These are phyloP conservation scores for Gavialis gangeticus DNA, from an alignment of 2,113 vertebrate genomes.

Conservation along the genomic window DNA sequence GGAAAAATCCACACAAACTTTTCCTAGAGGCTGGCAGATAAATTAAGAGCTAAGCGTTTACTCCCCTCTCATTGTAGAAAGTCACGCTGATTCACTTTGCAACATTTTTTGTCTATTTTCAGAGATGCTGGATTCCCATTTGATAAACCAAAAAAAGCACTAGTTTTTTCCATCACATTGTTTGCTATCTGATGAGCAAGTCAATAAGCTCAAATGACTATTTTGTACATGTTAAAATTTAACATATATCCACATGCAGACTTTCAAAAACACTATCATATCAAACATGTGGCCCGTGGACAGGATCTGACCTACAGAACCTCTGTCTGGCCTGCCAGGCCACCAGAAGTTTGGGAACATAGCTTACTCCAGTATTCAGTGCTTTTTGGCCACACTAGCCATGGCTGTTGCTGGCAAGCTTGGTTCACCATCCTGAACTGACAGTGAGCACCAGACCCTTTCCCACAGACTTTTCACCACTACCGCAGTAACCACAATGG, in stretches of 20 bases:
- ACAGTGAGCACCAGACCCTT: no score
- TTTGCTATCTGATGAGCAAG: background rate
- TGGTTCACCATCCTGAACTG: no score
- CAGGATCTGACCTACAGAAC: no score
- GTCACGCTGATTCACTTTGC: background rate
- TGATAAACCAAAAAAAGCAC: background rate
- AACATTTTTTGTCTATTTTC: background rate
- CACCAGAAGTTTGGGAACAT: no score
- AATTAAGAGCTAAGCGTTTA: constrained; percentile 38
- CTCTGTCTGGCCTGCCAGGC: no score
- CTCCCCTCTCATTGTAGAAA: background rate
- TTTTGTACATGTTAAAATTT: background rate
- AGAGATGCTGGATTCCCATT: background rate
- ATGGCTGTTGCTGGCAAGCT: no score
- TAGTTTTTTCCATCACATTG: background rate
- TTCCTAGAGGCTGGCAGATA: background rate
- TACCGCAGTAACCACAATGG: no score
- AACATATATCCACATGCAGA: background rate
- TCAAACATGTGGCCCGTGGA: background rate
- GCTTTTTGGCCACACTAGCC: no score
- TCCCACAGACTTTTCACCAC: no score
- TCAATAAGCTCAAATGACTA: background rate
- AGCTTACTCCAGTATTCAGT: no score
- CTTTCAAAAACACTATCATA: background rate
- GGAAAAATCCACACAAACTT: background rate